Evolutionary conservation across 2,113 vertebrate species (phyloP), one percentile per base, ranked within the genome.

Genomic region (Nannobrachium achirus): DNA sequence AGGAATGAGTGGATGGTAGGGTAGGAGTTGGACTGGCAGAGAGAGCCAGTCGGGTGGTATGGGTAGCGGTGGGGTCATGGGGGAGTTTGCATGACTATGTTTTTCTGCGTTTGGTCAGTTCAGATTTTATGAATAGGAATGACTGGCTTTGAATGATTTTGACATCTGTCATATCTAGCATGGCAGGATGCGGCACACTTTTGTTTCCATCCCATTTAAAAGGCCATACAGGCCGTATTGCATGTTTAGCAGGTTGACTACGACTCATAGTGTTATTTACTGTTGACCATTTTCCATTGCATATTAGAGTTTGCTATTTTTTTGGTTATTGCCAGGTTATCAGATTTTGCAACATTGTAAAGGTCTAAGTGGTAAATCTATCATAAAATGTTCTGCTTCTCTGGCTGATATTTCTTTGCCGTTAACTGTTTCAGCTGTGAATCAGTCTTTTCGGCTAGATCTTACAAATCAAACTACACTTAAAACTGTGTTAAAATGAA

Each of bases 161-260:
- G 69, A 3, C 53, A 70, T 79, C 57, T 40, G 55, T 81, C 67
- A 75, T 68, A n/a, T 69, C 20, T 20, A 7, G 52, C 59, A 74
- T 55, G 19, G 50, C 61, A 74, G 42, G 33, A 51, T 14, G 58
- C 58, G 50, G 18, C 13, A 25, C 20, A 55, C 25, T 18, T 18
- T 20, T 13, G 10, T 10, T 20, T 14, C 44, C 9, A 33, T 14
- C 7, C 48, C 48, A 50, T 20, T 13, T 20, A 55, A 33, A 13
- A 55, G 14, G 13, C 25, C 52, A 33, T 25, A 33, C 8, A 33
- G 50, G 20, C 7, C 10, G 20, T 33, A 33, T 33, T 33, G 25
- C 25, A 33, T 33, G 25, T 33, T 33, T 33, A 33, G 25, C 25
- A 3, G 3, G 25, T 33, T 33, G 25, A 33, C 25, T 33, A 33